Percentiles rank a stretch among this genome's conserved stretches.
These are phyloP conservation scores for Aphelinus atriplicis DNA, from an alignment of 1,140 invertebrate species.

Conservation along the genomic window DNA sequence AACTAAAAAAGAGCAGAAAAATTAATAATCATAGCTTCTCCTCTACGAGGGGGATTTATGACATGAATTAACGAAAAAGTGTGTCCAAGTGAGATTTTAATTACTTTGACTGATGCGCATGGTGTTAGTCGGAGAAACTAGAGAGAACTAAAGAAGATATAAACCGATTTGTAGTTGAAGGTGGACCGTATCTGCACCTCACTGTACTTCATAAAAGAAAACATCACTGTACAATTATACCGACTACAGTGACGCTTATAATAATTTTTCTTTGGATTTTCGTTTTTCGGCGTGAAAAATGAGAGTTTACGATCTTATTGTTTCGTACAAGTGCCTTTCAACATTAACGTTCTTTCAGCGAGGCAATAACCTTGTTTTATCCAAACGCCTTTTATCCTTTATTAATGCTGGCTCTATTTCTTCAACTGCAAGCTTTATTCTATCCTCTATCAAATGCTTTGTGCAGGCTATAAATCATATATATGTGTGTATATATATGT, in stretches of 20 bases:
- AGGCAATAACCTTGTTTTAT: constrained; percentile 50
- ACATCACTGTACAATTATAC: constrained; percentile 45
- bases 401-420: constrained; percentile 36
- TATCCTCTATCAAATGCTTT: constrained; percentile 39
- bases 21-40: constrained; percentile 44
- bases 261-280: constrained; percentile 36
- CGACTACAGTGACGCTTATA: constrained; percentile 35
- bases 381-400: constrained; percentile 37
- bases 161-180: constrained; percentile 43
- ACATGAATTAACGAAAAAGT: constrained; percentile 61
- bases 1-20: constrained; percentile 51
- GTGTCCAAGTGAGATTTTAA: constrained; percentile 64
- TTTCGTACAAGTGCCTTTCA: constrained; percentile 66
- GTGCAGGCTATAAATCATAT: constrained; percentile 39
- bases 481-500: constrained; percentile 33
- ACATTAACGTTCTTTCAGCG: constrained; percentile 53
- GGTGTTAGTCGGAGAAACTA: constrained; percentile 56
- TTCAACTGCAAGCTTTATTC: constrained; percentile 45
- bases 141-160: constrained; percentile 39
- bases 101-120: constrained; percentile 62
- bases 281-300: constrained; percentile 48
- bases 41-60: constrained; percentile 51
- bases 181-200: constrained; percentile 50
- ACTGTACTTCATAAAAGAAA: constrained; percentile 40
- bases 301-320: constrained; percentile 57